Evolutionary conservation across 2,113 vertebrate species (phyloP).

Genomic region (Bubo blakistoni): DNA sequence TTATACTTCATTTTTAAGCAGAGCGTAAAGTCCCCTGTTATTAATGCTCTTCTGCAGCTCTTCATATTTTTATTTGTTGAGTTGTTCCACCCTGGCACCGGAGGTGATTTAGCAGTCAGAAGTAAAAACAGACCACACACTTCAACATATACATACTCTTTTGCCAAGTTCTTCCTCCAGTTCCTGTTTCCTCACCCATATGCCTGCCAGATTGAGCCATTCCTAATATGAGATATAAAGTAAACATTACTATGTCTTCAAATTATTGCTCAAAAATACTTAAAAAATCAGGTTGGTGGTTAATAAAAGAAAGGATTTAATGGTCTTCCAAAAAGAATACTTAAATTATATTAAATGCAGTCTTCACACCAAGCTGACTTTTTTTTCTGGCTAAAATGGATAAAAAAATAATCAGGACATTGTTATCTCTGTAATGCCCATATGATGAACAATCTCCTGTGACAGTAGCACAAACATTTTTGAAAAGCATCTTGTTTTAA

Average conservation of each 20-base stretch:
- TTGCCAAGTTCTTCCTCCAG: neutral
- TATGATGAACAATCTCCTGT: neutral
- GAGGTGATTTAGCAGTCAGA: neutral
- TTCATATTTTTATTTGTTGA: neutral
- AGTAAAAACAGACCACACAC: slow-evolving; percentile 35
- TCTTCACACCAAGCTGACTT: neutral
- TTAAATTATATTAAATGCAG: neutral
- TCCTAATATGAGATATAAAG: neutral
- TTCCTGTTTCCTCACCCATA: slow-evolving; percentile 35
- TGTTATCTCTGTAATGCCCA: neutral
- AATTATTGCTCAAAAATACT: neutral
- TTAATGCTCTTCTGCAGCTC: neutral
- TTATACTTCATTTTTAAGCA: neutral
- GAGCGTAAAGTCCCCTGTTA: neutral
- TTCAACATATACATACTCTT: neutral
- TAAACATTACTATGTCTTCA: neutral
- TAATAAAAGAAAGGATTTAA: neutral
- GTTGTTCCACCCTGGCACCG: neutral
- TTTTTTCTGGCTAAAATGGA: neutral
- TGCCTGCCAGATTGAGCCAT: slow-evolving; percentile 39
- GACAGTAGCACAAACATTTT: neutral
- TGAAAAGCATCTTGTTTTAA: neutral
- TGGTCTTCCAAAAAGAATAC: neutral
- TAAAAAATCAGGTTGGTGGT: neutral
- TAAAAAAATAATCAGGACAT: neutral